Conservation (phyloP, 2,113 vertebrate genomes). For the Triplophysa rosa region DNA sequence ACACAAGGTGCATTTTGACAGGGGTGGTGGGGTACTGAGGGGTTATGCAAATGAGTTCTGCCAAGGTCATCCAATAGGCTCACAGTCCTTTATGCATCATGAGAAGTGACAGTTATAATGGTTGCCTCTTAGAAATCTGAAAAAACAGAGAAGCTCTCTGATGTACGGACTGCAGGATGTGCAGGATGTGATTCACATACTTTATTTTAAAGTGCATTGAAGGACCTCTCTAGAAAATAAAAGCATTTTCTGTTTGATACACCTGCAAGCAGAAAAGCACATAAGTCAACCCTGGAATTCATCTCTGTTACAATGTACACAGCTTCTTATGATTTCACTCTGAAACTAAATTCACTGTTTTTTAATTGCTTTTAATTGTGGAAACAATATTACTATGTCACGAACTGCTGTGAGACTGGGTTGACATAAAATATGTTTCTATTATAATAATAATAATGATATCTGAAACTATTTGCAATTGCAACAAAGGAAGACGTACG, state of each 20-base stretch:
- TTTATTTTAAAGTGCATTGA: conserved; percentile 21
- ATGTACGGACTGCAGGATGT: conserved; percentile 52
- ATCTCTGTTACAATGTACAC: not conserved
- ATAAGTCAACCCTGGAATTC: not conserved
- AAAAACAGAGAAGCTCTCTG: conserved; percentile 31
- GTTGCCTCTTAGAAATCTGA: conserved; percentile 55
- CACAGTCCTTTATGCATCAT: conserved; percentile 55
- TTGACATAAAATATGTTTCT: too few relatives aligned
- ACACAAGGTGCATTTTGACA: conserved; percentile 38
- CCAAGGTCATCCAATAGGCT: conserved; percentile 67
- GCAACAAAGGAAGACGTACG: not conserved
- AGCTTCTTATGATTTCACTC: not conserved
- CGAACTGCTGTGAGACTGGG: too few relatives aligned
- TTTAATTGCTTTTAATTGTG: too few relatives aligned
- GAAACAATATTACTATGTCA: too few relatives aligned
- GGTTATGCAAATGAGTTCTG: conserved; percentile 67
- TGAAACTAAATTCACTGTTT: too few relatives aligned
- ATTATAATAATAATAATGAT: too few relatives aligned
- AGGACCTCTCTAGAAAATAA: not conserved
- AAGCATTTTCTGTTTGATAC: not conserved
- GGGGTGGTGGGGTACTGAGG: conserved; percentile 52
- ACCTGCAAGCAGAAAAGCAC: not conserved
- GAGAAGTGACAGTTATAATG: conserved; percentile 66
- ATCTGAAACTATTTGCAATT: conserved; percentile 1
- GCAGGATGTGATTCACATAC: conserved; percentile 45